phyloP scores from a whole-genome alignment of 2,113 vertebrate species.

The Oreochromis spilurus region DNA sequence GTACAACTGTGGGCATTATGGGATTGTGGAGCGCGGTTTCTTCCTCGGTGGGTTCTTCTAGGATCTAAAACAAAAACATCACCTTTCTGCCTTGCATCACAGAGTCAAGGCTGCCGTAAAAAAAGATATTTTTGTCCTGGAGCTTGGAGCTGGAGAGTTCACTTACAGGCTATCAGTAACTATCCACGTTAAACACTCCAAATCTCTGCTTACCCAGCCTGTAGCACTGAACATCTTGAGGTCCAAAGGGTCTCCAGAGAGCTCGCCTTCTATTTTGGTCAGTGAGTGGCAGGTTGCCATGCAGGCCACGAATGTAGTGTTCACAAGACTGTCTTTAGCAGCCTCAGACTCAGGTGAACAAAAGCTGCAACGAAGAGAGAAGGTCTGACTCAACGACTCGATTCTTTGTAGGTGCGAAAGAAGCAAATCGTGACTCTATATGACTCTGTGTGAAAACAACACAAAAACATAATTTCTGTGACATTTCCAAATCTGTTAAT shows the following conservation, averaged over 20 bases:
- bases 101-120: not conserved
- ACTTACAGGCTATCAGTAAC: not conserved
- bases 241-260: slow-evolving; percentile 94
- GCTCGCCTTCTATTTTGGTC: slow-evolving; percentile 89
- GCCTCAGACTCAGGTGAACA: slow-evolving; percentile 78
- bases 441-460: not conserved
- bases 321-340: slow-evolving; percentile 77
- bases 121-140: not conserved
- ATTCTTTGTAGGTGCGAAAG: not conserved
- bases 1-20: slow-evolving; percentile 94
- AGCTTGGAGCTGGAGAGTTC: not conserved
- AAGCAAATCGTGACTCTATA: not conserved
- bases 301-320: slow-evolving; percentile 84
- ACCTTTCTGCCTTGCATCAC: not conserved
- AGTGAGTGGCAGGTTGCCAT: slow-evolving; percentile 97
- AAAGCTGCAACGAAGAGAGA: slow-evolving; percentile 70
- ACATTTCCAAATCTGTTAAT: not conserved
- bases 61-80: slow-evolving; percentile 70
- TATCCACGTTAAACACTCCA: not conserved
- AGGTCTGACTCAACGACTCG: not conserved
- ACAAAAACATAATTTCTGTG: not conserved
- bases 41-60: slow-evolving; percentile 94
- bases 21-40: slow-evolving; percentile 91
- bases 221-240: slow-evolving; percentile 96
- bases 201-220: slow-evolving; percentile 82